phyloP scores from a whole-genome alignment of 2,888 invertebrate species.

The Autographa gamma region DNA sequence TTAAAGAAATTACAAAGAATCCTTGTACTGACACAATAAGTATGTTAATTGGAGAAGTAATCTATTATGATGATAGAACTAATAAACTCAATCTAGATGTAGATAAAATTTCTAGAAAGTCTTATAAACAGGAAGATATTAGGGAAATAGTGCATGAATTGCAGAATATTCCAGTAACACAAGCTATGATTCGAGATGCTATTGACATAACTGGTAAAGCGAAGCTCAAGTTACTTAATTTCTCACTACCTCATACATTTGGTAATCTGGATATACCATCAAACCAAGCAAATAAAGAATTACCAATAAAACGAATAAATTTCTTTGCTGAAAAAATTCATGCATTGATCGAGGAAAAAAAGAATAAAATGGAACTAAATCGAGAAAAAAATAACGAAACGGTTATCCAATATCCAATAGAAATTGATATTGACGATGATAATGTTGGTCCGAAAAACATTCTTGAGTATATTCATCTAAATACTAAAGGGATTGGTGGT shows the following conservation, averaged over 20 bases:
- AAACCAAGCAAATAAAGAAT: constrained; percentile 29
- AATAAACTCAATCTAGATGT: constrained; percentile 44
- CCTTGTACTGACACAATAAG: constrained; percentile 56
- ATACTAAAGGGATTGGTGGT: constrained; percentile 63
- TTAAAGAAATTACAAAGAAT: constrained; percentile 44
- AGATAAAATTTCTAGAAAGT: constrained; percentile 48
- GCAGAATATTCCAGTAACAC: constrained; percentile 49
- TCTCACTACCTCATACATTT: constrained; percentile 60
- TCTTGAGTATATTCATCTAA: constrained; percentile 55
- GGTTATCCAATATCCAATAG: constrained; percentile 26
- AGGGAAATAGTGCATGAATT: constrained; percentile 47
- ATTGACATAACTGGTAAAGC: constrained; percentile 44
- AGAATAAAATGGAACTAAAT: constrained; percentile 13
- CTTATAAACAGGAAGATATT: constrained; percentile 44
- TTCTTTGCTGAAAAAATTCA: constrained; percentile 45
- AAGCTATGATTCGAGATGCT: constrained; percentile 54
- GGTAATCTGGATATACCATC: constrained; percentile 63
- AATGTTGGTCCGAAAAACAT: constrained; percentile 56
- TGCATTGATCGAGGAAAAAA: constrained; percentile 37
- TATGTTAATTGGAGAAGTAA: constrained; percentile 58
- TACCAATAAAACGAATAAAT: constrained; percentile 30
- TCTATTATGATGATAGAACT: constrained; percentile 45
- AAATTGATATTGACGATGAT: constrained; percentile 52
- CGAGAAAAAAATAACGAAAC: constrained; percentile 18
- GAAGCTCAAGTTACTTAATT: constrained; percentile 48